Evolutionary conservation across 2,113 vertebrate species (phyloP).

Genomic region (Neodon shergylaensis): DNA sequence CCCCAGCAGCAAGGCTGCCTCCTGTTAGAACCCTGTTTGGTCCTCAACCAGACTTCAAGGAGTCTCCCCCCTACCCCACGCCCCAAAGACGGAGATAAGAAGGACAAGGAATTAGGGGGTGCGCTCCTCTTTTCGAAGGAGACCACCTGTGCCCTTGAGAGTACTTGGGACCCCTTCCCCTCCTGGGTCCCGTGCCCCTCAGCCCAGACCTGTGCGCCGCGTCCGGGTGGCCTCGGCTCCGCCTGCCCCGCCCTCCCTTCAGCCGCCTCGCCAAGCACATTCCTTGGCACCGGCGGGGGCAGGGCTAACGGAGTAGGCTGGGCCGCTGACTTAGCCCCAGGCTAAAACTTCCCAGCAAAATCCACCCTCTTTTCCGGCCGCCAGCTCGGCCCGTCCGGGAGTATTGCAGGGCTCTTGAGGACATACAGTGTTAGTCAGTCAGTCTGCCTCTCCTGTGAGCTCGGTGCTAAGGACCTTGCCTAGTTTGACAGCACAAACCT

Average conservation of each 20-base stretch:
- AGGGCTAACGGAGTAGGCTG: constrained; percentile 30
- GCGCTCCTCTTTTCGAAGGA: not conserved
- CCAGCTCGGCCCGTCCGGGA: not conserved
- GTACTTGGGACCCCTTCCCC: not conserved
- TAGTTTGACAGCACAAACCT: not conserved
- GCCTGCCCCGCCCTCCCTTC: not conserved
- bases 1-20: not conserved
- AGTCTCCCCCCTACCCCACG: not conserved
- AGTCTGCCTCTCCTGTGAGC: not conserved
- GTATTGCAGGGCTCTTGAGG: not conserved
- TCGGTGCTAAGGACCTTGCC: not conserved
- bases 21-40: not conserved
- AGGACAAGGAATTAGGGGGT: not conserved
- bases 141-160: not conserved
- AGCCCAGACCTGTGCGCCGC: constrained; percentile 61
- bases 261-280: constrained; percentile 35
- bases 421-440: not conserved
- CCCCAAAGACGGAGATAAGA: not conserved
- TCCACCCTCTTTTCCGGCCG: not conserved
- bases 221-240: not conserved
- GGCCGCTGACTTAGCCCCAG: not conserved
- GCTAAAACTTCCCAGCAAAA: constrained; percentile 17
- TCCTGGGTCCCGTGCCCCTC: not conserved
- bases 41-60: not conserved
- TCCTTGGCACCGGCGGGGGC: constrained; percentile 70